Conservation (phyloP, 2,113 vertebrate species). For the Charina bottae region DNA sequence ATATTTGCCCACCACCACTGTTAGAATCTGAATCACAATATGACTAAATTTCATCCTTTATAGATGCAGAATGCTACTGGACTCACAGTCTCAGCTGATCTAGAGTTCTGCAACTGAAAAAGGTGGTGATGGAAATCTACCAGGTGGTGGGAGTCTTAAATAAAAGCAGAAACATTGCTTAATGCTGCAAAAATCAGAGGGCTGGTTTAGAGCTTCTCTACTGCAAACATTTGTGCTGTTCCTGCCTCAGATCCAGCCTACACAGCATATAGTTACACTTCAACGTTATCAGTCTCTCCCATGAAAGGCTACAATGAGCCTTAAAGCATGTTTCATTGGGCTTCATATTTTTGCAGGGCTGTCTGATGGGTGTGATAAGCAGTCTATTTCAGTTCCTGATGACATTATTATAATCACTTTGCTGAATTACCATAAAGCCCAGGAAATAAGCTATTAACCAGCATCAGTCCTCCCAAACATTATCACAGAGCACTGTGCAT, state of each 20-base stretch:
- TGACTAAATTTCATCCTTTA: not conserved
- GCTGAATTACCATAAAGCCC: conserved; percentile 70
- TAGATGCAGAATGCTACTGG: not conserved
- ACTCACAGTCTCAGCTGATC: not conserved
- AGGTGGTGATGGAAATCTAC: not conserved
- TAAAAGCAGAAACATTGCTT: not conserved
- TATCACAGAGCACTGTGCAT: conserved; percentile 71
- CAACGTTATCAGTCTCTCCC: conserved; percentile 43
- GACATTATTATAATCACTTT: conserved; percentile 58
- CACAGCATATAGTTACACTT: conserved; percentile 33
- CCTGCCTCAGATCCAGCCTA: conserved; percentile 48
- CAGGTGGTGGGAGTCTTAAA: not conserved
- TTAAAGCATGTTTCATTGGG: conserved; percentile 33
- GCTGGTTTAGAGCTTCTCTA: not conserved
- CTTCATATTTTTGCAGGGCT: conserved; percentile 48
- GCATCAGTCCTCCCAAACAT: conserved; percentile 67
- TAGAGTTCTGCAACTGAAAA: not conserved
- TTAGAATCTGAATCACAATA: not conserved
- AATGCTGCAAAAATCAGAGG: not conserved
- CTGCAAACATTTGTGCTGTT: conserved; percentile 58
- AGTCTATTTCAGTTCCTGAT: conserved; percentile 61
- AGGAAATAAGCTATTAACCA: conserved; percentile 77
- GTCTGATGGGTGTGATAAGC: conserved; percentile 39
- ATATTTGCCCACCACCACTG: no score
- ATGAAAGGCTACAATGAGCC: conserved; percentile 48